Percentiles rank a stretch among this genome's conserved stretches.
These are phyloP conservation scores for Zele albiditarsus DNA, from an alignment of 2,888 invertebrate genomes.

Conservation along the genomic window DNA sequence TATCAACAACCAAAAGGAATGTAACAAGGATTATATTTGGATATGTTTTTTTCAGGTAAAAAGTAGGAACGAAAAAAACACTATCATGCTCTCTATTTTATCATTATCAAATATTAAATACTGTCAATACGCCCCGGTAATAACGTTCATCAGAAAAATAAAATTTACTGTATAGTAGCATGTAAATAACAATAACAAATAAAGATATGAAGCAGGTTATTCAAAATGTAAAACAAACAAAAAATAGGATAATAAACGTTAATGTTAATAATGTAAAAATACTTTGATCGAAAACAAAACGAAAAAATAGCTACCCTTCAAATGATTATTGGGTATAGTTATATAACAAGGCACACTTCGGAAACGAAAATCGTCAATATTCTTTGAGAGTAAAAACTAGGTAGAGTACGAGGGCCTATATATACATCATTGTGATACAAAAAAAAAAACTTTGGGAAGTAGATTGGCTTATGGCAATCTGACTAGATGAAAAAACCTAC, in stretches of 20 bases:
- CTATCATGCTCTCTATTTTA: slow-evolving; percentile 22
- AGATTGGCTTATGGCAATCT: slow-evolving; percentile 19
- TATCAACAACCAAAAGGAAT: slow-evolving; percentile 4
- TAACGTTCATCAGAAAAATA: slow-evolving; percentile 8
- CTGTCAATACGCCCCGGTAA: slow-evolving; percentile 14
- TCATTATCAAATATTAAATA: slow-evolving; percentile 23
- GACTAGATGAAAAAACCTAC: slow-evolving; percentile 34
- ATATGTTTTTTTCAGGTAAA: slow-evolving; percentile 6
- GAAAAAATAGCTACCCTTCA: neutral
- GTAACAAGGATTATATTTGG: neutral
- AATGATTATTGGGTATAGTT: neutral
- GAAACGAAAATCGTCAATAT: slow-evolving; percentile 3
- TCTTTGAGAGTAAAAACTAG: slow-evolving; percentile 12
- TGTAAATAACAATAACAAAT: slow-evolving; percentile 1
- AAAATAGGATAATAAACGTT: neutral
- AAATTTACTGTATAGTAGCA: slow-evolving; percentile 1
- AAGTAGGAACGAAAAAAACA: neutral
- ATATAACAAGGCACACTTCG: neutral
- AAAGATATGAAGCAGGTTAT: slow-evolving; percentile 11
- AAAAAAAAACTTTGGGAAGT: slow-evolving; percentile 18
- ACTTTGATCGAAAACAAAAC: neutral
- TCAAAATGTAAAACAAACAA: neutral
- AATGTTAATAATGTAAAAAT: slow-evolving; percentile 6
- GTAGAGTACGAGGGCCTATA: slow-evolving; percentile 26
- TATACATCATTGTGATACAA: neutral